These are phyloP conservation scores for Eurosta solidaginis DNA, from an alignment of 1,140 invertebrate species.

Conservation along the genomic window DNA sequence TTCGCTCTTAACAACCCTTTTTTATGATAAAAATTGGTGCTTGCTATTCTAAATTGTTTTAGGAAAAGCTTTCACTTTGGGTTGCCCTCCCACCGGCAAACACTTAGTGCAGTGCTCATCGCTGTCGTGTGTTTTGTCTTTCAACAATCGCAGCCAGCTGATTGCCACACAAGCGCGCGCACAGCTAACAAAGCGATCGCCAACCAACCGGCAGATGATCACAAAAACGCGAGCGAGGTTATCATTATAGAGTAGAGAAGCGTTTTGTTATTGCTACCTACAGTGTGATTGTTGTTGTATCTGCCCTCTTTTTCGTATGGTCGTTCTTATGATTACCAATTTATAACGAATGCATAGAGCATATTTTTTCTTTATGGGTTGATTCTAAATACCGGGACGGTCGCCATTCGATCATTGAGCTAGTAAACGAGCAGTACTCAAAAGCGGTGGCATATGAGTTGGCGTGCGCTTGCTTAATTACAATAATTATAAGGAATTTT, in stretches of 20 bases:
- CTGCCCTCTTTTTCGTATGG: neutral
- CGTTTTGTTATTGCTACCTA: neutral
- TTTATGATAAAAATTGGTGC: too few relatives aligned
- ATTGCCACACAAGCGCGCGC: neutral
- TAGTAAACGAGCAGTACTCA: conserved; percentile 19
- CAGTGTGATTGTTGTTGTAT: neutral
- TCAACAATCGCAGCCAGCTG: neutral
- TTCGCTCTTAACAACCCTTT: too few relatives aligned
- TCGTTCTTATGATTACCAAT: neutral
- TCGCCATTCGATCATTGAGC: conserved; percentile 9
- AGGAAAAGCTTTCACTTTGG: neutral
- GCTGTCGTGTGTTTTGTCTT: neutral
- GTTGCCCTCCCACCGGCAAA: neutral
- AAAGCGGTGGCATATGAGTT: neutral
- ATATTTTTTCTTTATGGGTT: neutral
- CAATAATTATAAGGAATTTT: neutral
- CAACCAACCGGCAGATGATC: neutral
- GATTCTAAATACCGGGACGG: conserved; percentile 13
- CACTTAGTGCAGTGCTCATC: neutral
- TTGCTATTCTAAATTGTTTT: too few relatives aligned
- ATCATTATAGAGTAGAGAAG: neutral
- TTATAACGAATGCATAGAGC: neutral
- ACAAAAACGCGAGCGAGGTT: neutral
- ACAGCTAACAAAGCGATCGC: neutral
- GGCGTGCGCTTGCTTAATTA: neutral